Evolutionary conservation across 2,113 vertebrate species (phyloP).

Genomic region (Zonotrichia leucophrys): DNA sequence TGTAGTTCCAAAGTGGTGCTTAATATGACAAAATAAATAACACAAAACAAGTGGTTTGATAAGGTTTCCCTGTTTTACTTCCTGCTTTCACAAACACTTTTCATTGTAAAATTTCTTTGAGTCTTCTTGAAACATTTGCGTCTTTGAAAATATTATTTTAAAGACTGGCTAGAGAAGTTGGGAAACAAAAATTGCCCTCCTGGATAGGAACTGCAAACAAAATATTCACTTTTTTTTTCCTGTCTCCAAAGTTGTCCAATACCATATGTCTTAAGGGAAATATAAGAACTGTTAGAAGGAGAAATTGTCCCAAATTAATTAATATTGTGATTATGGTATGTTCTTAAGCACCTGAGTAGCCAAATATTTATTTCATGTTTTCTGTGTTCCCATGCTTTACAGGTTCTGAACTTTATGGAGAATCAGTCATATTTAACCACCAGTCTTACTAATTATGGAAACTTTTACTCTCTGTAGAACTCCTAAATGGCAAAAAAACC

Average conservation of each 20-base stretch:
- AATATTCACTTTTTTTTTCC: background rate
- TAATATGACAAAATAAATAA: background rate
- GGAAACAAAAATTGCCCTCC: background rate
- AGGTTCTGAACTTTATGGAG: background rate
- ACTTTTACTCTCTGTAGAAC: background rate
- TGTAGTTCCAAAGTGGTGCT: background rate
- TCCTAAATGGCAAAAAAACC: background rate
- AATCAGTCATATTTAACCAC: background rate
- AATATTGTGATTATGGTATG: background rate
- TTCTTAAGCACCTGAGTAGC: background rate
- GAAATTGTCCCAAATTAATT: background rate
- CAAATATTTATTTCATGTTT: background rate
- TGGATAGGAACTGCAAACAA: background rate
- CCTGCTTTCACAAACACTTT: background rate
- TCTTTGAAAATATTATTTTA: background rate
- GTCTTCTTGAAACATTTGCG: background rate
- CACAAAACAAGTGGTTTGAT: background rate
- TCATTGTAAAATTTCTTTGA: background rate
- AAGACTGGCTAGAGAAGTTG: background rate
- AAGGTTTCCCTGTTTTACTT: constrained; percentile 14
- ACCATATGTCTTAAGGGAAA: background rate
- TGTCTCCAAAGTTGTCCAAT: background rate
- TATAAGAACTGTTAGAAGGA: background rate
- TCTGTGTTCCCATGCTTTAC: background rate
- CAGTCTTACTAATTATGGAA: background rate